These are phyloP conservation scores for Anguilla japonica DNA, from an alignment of 2,113 vertebrate species.

Conservation along the genomic window DNA sequence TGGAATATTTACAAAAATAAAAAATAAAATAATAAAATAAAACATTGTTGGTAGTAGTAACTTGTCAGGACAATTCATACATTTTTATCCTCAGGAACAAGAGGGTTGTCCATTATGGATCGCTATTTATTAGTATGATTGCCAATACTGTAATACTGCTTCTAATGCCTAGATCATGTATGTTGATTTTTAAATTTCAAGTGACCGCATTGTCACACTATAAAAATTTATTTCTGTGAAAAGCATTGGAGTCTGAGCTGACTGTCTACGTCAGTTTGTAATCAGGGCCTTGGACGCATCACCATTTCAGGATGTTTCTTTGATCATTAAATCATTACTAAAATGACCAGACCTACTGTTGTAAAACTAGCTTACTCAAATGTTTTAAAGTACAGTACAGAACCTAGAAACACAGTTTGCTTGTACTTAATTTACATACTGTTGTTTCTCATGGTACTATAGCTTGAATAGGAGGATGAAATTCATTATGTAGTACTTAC, in stretches of 20 bases:
- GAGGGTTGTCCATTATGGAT: neutral
- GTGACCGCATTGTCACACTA: neutral
- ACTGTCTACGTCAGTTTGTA: neutral
- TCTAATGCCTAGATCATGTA: neutral
- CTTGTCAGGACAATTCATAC: neutral
- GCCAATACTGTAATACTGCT: neutral
- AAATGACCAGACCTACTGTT: neutral
- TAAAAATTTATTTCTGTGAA: neutral
- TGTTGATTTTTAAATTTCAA: neutral
- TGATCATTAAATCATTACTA: neutral
- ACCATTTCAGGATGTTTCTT: neutral
- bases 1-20: neutral
- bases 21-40: neutral
- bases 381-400: slow-evolving; percentile 2
- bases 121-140: neutral
- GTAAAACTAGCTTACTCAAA: neutral
- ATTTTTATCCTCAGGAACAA: neutral
- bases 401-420: neutral
- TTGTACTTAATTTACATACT: neutral
- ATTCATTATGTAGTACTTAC: too few species aligned
- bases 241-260: neutral
- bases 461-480: too few species aligned
- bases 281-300: neutral
- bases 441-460: slow-evolving; percentile 8
- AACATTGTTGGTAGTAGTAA: neutral